Base-by-base conservation (phyloP, 2,888 invertebrate genomes). In the Bursaphelenchus okinawaensis region DNA sequence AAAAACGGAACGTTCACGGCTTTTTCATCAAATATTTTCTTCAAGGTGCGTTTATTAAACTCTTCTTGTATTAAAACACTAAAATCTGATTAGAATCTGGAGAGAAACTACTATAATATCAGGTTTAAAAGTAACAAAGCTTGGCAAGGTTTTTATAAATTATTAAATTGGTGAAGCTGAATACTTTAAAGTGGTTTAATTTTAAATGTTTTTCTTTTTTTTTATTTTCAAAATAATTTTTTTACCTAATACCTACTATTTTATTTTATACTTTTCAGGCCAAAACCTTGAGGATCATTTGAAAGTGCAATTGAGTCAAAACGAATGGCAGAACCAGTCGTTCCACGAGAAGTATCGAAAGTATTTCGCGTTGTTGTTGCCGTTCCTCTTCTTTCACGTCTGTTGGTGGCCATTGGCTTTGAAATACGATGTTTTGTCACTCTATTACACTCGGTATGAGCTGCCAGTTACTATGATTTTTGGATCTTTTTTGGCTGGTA, bases 391-490 rank as follows among this genome's bases (percentile, higher is more conserved):
- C 55, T 63, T 69, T 57, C 70, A 69, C 40, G 50, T 52, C n/a
- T 55, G 58, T 8, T 70, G 72, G 68, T 71, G 72, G 71, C 60
- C 70, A 7, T 40, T 71, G 24, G 73, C 71, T 8, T 64, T 71
- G 23, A 63, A 70, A 12, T 73, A 71, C 63, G 58, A 74, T 29
- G 40, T 71, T 20, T 71, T 71, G 51, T 63, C 63, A 19, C 64
- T 74, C 16, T 71, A 67, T 55, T 68, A 61, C 12, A 71, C 66
- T 16, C 55, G 63, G 7, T 74, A 74, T 60, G 70, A 64, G 26
- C 56, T 71, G 68, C 62, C 71, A 8, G 23, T 71, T 23, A 72
- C 72, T 12, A 71, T 71, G 71, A 64, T 71, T 28, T 29, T 71
- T 19, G 71, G 73, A 7, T 69, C 71, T 0, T 68, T 67, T 4